Base-by-base conservation (phyloP, 2,888 invertebrate genomes). In the Tachina lurida region DNA sequence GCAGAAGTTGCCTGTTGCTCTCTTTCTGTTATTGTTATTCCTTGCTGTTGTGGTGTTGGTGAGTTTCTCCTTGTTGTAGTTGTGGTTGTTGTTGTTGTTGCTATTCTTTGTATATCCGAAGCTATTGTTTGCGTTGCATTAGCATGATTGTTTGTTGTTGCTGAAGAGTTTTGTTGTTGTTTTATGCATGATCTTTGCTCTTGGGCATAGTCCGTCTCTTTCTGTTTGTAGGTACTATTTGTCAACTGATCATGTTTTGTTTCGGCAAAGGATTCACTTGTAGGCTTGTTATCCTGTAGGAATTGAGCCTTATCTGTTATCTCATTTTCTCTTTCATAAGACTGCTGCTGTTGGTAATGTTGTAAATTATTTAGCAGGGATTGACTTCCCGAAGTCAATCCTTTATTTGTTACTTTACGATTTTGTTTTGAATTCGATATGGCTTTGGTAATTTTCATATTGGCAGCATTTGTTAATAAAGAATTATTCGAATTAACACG, bases 371-470 rank as follows among this genome's bases (percentile, higher is more conserved):
- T 81, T 22, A 74, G 31, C 43, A 75, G 15, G 19, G 62, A 43
- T 49, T 81, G 74, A 49, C 62, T 60, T 39, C 52, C 41, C 43
- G 56, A 15, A n/a, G 75, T 70, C 74, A 82, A 73, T 78, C 77
- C 82, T 83, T 82, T 82, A 62, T 77, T 76, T 54, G 74, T 9
- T 12, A 84, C 70, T 87, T 88, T 65, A 80, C 87, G 85, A 65
- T 86, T 79, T 76, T 86, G 86, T 73, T 90, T 91, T 19, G 90
- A 82, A 87, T 91, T 91, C 22, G 87, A 84, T 62, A 88, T 87
- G 10, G 90, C 89, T 84, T 89, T 91, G 22, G 88, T 88, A 54
- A 91, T 90, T 88, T 91, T 91, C 90, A 90, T 91, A 88, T 91
- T 91, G 62, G 88, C 91, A 47, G 91, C 91, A 87, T 88, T 91